phyloP scores from a whole-genome alignment of 2,113 vertebrate genomes.

The Aspiorhynchus laticeps region DNA sequence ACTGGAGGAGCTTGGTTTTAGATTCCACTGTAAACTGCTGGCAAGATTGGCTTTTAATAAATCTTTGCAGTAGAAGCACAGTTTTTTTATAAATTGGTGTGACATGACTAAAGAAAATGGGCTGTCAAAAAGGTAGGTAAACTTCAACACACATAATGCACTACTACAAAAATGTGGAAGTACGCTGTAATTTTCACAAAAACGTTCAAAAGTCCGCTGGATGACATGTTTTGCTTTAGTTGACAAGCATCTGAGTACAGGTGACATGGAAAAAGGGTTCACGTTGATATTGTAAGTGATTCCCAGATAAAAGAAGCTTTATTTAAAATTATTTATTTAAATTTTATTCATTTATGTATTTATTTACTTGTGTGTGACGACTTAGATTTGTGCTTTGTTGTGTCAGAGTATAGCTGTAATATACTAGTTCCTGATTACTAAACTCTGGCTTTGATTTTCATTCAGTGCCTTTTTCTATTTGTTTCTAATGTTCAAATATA shows the following conservation, averaged over 20 bases:
- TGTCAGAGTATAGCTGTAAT: background rate
- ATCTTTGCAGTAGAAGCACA: background rate
- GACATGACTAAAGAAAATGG: background rate
- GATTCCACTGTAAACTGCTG: background rate
- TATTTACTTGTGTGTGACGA: background rate
- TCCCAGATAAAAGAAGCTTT: background rate
- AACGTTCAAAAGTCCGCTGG: background rate
- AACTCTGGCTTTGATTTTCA: background rate
- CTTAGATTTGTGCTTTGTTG: background rate
- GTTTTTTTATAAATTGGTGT: background rate
- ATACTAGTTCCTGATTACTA: background rate
- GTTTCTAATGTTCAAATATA: background rate
- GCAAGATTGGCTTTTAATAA: background rate
- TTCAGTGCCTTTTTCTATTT: background rate
- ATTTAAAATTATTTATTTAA: background rate
- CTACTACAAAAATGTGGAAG: background rate
- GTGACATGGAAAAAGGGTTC: background rate
- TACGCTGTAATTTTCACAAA: background rate
- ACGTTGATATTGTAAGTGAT: background rate
- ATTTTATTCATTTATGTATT: background rate
- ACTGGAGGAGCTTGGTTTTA: conserved; percentile 2
- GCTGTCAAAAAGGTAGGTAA: background rate
- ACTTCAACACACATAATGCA: conserved; percentile 4
- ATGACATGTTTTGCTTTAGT: background rate
- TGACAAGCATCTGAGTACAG: background rate